A percentile compares a stretch with the other conserved stretches of the same genome.
phyloP scores from a whole-genome alignment of 1,140 invertebrate genomes.

The Dinoponera quadriceps region DNA sequence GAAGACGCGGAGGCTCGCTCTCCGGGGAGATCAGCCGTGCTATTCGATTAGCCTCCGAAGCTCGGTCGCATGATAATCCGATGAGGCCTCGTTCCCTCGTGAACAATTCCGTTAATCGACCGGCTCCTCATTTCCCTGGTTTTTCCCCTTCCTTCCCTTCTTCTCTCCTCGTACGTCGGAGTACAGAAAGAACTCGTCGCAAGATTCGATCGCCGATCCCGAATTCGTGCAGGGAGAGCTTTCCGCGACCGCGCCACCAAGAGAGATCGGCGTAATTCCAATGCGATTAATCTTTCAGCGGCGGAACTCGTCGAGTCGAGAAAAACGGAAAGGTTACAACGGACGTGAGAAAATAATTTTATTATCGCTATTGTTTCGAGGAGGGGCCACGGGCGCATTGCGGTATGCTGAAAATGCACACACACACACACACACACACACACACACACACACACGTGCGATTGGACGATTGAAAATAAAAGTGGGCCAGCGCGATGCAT shows the following conservation, averaged over 20 bases:
- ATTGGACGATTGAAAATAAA: constrained; percentile 8
- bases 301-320: background rate
- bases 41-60: constrained; percentile 33
- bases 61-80: constrained; percentile 30
- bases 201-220: too few relatives aligned
- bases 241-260: background rate
- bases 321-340: background rate
- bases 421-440: background rate
- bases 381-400: too few relatives aligned
- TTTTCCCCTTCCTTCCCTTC: background rate
- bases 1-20: constrained; percentile 20
- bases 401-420: too few relatives aligned
- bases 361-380: background rate
- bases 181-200: too few relatives aligned
- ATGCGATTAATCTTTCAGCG: constrained; percentile 54
- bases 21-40: constrained; percentile 5
- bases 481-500: constrained; percentile 3
- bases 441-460: background rate
- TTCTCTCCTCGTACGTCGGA: too few relatives aligned
- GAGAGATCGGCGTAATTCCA: background rate
- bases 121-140: constrained; percentile 14
- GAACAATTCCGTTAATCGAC: constrained; percentile 16
- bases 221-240: background rate
- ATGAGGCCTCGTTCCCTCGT: constrained; percentile 3
- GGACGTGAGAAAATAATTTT: constrained; percentile 1